Conservation (phyloP, 2,113 vertebrate genomes). For the Phalacrocorax pelagicus region DNA sequence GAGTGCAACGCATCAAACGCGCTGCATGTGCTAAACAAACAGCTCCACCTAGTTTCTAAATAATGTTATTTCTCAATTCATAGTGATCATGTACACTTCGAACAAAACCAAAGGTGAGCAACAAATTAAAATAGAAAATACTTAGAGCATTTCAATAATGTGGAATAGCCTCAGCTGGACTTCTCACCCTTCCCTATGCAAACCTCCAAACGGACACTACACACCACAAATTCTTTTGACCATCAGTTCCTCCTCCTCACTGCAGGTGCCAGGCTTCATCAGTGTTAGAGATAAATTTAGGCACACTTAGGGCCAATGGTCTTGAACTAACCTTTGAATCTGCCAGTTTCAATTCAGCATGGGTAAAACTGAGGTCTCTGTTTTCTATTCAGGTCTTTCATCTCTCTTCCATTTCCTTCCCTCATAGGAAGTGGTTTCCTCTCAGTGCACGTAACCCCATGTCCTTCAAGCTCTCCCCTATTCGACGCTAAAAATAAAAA, state of each 20-base stretch:
- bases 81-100: no score
- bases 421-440: neutral
- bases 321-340: neutral
- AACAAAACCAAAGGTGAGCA: neutral
- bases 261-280: neutral
- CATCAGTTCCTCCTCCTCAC: neutral
- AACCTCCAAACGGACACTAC: neutral
- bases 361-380: neutral
- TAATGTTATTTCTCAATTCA: neutral
- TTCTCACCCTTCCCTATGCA: neutral
- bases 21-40: neutral
- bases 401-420: neutral
- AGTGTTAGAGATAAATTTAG: neutral
- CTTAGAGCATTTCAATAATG: neutral
- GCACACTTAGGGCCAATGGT: neutral
- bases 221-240: neutral
- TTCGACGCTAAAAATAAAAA: neutral
- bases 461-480: neutral
- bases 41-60: neutral
- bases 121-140: neutral
- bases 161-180: neutral
- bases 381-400: neutral
- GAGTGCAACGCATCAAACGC: neutral
- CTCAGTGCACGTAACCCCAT: neutral
- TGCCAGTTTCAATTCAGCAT: neutral